Conservation (phyloP, 2,797 vertebrate genomes). For the Molossus molossus region DNA sequence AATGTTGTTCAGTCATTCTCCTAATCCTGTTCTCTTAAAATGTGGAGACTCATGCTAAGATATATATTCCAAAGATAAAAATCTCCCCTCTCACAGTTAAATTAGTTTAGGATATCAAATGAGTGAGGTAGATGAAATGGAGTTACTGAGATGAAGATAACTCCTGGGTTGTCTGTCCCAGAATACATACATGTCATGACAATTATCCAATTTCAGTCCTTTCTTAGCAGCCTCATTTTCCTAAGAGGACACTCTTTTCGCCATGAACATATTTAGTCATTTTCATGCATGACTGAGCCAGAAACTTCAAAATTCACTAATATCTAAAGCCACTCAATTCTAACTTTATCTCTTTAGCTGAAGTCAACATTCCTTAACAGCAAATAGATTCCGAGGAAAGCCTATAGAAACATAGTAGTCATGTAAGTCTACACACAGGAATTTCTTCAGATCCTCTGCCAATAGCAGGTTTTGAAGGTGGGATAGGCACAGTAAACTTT, state of each 20-base stretch:
- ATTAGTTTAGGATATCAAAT: background rate
- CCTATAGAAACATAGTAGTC: background rate
- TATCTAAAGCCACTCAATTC: background rate
- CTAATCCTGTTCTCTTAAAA: background rate
- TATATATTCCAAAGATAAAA: conserved; percentile 4
- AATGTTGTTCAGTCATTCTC: background rate
- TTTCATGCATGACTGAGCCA: background rate
- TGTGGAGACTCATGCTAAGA: background rate
- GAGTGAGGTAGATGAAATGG: background rate
- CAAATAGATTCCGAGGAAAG: background rate
- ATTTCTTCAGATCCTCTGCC: background rate
- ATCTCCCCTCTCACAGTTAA: background rate
- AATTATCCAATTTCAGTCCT: background rate
- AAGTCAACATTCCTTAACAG: background rate
- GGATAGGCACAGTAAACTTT: background rate
- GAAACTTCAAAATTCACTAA: background rate
- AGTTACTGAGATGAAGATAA: background rate
- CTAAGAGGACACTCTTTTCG: background rate
- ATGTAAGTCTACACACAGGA: background rate
- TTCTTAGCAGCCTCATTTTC: background rate
- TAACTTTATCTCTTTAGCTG: background rate
- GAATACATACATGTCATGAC: background rate
- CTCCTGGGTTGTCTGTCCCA: background rate
- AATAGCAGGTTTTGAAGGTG: background rate
- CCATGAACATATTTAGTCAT: background rate